phyloP scores from a whole-genome alignment of 2,113 vertebrate species.

The Hydrochoerus hydrochaeris region DNA sequence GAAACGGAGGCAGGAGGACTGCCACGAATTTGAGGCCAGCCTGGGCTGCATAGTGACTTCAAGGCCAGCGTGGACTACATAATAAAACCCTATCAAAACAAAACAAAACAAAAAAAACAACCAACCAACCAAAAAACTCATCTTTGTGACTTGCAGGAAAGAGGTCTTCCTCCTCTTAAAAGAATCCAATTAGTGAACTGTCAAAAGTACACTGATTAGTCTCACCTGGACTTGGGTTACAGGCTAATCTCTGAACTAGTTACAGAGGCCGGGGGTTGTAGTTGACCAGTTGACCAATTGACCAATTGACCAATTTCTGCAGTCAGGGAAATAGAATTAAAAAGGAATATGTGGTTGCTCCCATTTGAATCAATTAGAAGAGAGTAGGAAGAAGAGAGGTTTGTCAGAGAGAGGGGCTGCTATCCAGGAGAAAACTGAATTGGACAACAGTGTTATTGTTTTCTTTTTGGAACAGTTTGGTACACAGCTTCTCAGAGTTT shows the following conservation, averaged over 20 bases:
- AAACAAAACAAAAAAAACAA: neutral
- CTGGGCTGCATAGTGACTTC: neutral
- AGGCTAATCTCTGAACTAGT: neutral
- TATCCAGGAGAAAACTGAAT: neutral
- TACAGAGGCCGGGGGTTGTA: neutral
- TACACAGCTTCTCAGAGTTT: neutral
- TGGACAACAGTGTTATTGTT: neutral
- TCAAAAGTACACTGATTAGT: neutral
- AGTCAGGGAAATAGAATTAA: neutral
- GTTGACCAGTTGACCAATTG: no score
- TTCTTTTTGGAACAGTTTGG: neutral
- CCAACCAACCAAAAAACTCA: neutral
- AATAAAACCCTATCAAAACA: neutral
- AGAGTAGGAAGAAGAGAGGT: neutral
- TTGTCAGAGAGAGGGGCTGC: neutral
- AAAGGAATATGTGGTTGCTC: neutral
- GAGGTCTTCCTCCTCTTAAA: neutral
- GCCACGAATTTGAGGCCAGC: neutral
- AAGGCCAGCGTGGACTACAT: neutral
- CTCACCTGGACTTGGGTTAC: neutral
- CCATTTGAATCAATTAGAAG: neutral
- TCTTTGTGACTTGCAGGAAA: neutral
- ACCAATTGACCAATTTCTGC: accelerated
- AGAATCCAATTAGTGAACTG: neutral
- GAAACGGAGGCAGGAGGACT: neutral